A percentile compares a stretch with the other conserved stretches of the same genome.
These are phyloP conservation scores for Eriocheir sinensis DNA, from an alignment of 1,140 invertebrate species.

Conservation along the genomic window DNA sequence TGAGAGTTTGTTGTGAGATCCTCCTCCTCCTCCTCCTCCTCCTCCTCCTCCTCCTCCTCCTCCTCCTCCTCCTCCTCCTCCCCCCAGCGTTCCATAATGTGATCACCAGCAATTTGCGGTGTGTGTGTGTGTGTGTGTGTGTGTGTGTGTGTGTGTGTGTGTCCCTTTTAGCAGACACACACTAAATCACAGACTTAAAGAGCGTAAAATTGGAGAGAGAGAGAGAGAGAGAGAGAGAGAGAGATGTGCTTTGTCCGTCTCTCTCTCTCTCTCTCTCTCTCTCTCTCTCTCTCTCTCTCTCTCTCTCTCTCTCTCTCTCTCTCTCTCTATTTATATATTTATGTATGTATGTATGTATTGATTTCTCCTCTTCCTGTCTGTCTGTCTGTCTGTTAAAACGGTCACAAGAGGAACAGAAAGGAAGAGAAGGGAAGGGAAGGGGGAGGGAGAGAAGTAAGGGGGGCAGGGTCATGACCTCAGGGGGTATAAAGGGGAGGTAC, in stretches of 20 bases:
- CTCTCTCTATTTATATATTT: too few relatives aligned
- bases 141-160: constrained; percentile 43
- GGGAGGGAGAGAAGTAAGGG: not conserved
- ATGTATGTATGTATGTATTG: too few relatives aligned
- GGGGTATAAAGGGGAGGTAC: not conserved
- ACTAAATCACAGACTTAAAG: constrained; percentile 36
- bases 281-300: too few relatives aligned
- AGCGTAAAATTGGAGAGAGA: constrained; percentile 37
- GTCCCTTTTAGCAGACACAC: not conserved
- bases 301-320: too few relatives aligned
- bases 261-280: too few relatives aligned
- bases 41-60: not conserved
- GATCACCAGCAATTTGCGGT: not conserved
- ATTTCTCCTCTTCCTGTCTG: too few relatives aligned
- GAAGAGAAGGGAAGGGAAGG: not conserved
- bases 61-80: not conserved
- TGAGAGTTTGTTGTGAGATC: not conserved
- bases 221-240: not conserved
- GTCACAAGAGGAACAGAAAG: too few relatives aligned
- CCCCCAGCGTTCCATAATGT: not conserved
- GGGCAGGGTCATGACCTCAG: not conserved
- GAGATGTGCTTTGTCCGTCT: too few relatives aligned
- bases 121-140: constrained; percentile 49
- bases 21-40: not conserved
- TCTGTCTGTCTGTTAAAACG: too few relatives aligned